Evolutionary conservation across 2,113 vertebrate genomes (phyloP).

Genomic region (Rhagologus leucostigma): DNA sequence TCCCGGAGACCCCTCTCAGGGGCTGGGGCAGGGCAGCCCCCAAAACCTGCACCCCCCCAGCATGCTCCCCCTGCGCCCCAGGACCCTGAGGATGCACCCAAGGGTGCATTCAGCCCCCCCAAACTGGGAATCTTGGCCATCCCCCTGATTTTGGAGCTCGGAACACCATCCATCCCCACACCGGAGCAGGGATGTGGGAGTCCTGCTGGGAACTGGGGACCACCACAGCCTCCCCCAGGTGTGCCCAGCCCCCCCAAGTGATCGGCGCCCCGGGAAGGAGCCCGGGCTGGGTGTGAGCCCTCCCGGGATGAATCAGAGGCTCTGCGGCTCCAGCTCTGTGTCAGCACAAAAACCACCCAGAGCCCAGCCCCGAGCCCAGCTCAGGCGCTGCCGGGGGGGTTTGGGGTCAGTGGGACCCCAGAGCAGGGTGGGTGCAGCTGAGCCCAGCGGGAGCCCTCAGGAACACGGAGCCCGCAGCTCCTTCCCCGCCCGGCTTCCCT

Average conservation of each 20-base stretch:
- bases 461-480: rapidly evolving
- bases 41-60: neutral
- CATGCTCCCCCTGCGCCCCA: neutral
- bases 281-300: neutral
- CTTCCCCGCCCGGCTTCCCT: rapidly evolving
- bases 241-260: neutral
- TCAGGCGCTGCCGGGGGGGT: rapidly evolving
- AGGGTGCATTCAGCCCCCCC: neutral
- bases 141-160: neutral
- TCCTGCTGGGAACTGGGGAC: rapidly evolving
- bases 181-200: rapidly evolving
- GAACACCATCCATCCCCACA: neutral
- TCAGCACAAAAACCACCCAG: neutral
- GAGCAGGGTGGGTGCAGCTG: neutral
- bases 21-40: neutral
- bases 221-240: neutral
- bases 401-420: neutral
- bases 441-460: neutral
- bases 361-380: neutral
- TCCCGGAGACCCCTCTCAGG: neutral
- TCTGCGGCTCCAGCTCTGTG: neutral
- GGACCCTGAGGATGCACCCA: neutral
- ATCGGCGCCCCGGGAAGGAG: neutral
- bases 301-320: slow-evolving; percentile 22
- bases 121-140: neutral